Percentiles rank a stretch among this genome's conserved stretches.
These are phyloP conservation scores for Drosophila differens DNA, from an alignment of 2,888 invertebrate genomes.

Conservation along the genomic window DNA sequence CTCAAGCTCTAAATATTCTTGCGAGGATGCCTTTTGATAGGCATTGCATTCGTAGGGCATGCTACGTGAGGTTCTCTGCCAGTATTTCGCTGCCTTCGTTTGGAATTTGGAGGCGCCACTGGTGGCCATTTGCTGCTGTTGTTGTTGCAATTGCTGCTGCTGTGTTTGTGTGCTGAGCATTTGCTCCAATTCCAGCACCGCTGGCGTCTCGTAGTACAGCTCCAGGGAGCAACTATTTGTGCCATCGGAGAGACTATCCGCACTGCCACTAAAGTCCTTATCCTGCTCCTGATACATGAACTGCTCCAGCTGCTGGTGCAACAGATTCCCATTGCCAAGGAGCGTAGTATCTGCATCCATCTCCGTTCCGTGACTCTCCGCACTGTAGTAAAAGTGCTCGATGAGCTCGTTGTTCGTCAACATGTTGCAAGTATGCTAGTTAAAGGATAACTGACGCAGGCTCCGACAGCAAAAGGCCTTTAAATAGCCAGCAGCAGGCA, in stretches of 20 bases:
- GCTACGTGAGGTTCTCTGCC: conserved; percentile 44
- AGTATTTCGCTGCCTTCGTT: conserved; percentile 47
- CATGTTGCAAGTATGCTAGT: conserved; percentile 48
- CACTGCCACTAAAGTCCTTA: conserved; percentile 56
- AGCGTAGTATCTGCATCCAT: conserved; percentile 39
- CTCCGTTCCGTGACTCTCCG: conserved; percentile 38
- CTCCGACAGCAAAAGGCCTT: background rate
- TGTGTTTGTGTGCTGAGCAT: conserved; percentile 55
- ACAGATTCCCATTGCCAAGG: conserved; percentile 17
- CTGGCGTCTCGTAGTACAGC: conserved; percentile 53
- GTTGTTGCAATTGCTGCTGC: conserved; percentile 19
- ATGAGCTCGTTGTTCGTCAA: conserved; percentile 63
- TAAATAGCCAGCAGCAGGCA: conserved; percentile 52
- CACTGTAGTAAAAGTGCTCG: conserved; percentile 61
- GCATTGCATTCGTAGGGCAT: conserved; percentile 47
- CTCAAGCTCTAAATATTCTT: background rate
- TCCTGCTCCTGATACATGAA: conserved; percentile 54
- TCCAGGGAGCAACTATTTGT: conserved; percentile 57
- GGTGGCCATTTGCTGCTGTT: conserved; percentile 22
- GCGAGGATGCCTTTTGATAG: conserved; percentile 5
- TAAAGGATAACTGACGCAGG: conserved; percentile 65
- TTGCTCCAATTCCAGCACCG: conserved; percentile 67
- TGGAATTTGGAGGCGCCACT: conserved; percentile 28
- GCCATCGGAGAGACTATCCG: conserved; percentile 68
- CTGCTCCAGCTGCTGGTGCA: conserved; percentile 61